Evolutionary conservation across 1,140 invertebrate species (phyloP).

Genomic region (Ceratosolen fusciceps): DNA sequence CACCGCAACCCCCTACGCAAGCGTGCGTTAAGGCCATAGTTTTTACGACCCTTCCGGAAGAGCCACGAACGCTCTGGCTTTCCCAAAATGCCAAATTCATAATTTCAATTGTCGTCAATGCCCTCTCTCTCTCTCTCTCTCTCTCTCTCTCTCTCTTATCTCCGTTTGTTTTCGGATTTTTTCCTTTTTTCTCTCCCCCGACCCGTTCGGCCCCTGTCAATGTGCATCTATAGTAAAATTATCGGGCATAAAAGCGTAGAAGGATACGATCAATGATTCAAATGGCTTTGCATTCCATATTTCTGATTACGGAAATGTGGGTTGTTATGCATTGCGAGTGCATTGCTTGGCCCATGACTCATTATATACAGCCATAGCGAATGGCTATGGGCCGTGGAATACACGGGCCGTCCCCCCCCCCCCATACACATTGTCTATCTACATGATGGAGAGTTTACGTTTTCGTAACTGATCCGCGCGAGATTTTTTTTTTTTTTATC

Average conservation of each 20-base stretch:
- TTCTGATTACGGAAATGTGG: constrained; percentile 46
- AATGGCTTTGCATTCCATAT: constrained; percentile 46
- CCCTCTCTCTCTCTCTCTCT: no score
- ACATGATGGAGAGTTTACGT: constrained; percentile 28
- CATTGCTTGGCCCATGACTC: constrained; percentile 42
- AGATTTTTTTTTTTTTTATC: no score
- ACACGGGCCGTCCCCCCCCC: constrained; percentile 18
- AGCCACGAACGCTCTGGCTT: no score
- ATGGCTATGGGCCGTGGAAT: constrained; percentile 33
- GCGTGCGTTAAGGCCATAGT: no score
- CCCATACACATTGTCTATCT: constrained; percentile 8
- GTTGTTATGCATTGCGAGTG: constrained; percentile 48
- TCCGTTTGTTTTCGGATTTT: neutral
- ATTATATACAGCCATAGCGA: no score
- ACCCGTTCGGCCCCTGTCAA: no score
- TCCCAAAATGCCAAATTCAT: neutral
- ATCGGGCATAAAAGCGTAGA: constrained; percentile 9
- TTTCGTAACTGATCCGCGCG: constrained; percentile 34
- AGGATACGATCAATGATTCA: constrained; percentile 49
- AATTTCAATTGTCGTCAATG: no score
- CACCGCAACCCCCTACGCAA: no score
- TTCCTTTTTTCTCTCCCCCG: neutral
- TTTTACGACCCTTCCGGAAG: no score
- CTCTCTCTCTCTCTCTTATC: neutral
- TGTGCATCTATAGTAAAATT: neutral